Percentiles rank a stretch among this genome's conserved stretches.
Conservation (phyloP, 2,113 vertebrate species). For the Pollimyrus isidori region DNA sequence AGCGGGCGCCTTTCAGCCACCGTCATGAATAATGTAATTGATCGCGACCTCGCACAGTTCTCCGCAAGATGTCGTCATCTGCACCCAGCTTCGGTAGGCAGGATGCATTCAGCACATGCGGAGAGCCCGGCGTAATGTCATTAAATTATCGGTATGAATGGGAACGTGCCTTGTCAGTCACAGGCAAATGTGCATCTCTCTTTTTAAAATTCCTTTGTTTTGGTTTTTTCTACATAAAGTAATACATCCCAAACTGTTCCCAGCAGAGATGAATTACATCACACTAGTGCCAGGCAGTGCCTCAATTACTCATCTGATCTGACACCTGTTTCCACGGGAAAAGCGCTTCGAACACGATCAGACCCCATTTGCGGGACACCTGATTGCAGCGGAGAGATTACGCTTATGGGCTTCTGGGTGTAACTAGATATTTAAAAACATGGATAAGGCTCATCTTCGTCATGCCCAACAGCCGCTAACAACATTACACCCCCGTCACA, state of each 20-base stretch:
- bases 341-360: background rate
- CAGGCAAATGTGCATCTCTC: background rate
- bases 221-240: background rate
- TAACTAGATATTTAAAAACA: background rate
- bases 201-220: background rate
- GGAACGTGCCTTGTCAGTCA: background rate
- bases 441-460: background rate
- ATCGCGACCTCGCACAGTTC: background rate
- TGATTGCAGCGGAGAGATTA: background rate
- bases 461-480: background rate
- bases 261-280: constrained; percentile 16
- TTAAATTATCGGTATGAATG: background rate
- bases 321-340: background rate
- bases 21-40: background rate
- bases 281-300: background rate
- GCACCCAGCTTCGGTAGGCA: background rate
- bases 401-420: background rate
- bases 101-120: background rate
- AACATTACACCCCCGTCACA: background rate
- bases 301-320: constrained; percentile 8
- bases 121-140: background rate
- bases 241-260: background rate
- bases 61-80: background rate
- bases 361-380: background rate
- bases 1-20: background rate